Percentiles rank a stretch among this genome's conserved stretches.
Evolutionary conservation across 2,113 vertebrate species (phyloP).

Genomic region (Lamprotornis superbus): DNA sequence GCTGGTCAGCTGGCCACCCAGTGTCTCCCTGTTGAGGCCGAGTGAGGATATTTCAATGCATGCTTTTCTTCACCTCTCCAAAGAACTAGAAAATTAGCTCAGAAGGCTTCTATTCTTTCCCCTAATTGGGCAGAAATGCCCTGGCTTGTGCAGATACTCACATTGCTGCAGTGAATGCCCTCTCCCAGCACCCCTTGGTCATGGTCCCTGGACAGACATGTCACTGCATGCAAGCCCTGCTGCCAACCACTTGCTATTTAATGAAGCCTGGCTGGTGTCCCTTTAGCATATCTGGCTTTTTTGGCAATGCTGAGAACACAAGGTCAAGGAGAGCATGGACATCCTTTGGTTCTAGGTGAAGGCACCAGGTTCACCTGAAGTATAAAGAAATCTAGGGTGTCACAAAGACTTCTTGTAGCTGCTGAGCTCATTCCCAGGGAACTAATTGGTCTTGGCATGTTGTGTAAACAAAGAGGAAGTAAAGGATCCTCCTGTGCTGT

Average conservation of each 20-base stretch:
- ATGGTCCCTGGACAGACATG: neutral
- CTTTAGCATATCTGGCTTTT: neutral
- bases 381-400: neutral
- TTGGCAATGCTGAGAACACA: neutral
- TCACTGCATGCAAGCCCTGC: neutral
- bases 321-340: neutral
- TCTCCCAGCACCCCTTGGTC: neutral
- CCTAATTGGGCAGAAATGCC: conserved; percentile 41
- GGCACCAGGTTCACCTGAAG: neutral
- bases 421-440: neutral
- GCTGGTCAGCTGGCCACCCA: neutral
- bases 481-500: neutral
- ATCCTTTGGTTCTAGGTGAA: neutral
- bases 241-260: conserved; percentile 19
- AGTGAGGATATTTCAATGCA: neutral
- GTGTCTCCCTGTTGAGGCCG: neutral
- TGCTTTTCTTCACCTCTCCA: neutral
- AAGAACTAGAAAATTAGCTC: conserved; percentile 5
- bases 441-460: neutral
- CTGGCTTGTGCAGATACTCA: neutral
- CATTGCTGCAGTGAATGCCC: neutral
- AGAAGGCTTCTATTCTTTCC: conserved; percentile 4
- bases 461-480: neutral
- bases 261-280: neutral
- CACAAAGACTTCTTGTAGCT: neutral